Evolutionary conservation across 2,113 vertebrate genomes (phyloP).

Genomic region (Halichoerus grypus): DNA sequence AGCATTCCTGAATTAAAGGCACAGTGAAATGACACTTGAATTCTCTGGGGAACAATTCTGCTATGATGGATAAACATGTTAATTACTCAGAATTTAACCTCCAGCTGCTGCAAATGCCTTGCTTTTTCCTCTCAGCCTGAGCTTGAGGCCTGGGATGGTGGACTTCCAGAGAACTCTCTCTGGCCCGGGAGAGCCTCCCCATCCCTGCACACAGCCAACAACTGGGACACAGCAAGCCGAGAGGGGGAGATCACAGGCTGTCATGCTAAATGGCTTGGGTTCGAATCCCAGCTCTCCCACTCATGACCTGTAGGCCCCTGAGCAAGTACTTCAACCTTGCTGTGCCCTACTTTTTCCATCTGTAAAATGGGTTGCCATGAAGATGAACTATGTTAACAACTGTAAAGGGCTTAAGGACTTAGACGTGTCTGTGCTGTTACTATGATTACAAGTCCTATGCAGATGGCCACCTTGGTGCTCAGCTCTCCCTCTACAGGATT

Average conservation of each 20-base stretch:
- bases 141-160: neutral
- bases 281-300: neutral
- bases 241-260: too few species aligned
- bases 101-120: slow-evolving; percentile 66
- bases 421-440: neutral
- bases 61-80: slow-evolving; percentile 82
- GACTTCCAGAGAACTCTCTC: neutral
- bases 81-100: slow-evolving; percentile 79
- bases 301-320: neutral
- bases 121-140: neutral
- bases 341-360: neutral
- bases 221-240: accelerated
- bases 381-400: neutral
- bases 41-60: slow-evolving; percentile 76
- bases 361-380: neutral
- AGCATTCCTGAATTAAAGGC: slow-evolving; percentile 49
- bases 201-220: neutral
- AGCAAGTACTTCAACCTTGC: neutral
- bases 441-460: neutral
- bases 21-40: slow-evolving; percentile 75
- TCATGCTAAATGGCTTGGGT: neutral
- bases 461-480: neutral
- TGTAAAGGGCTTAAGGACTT: neutral
- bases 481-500: neutral
- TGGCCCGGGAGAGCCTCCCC: neutral